Base-by-base conservation (phyloP, 2,113 vertebrate species). In the Gymnarchus niloticus region DNA sequence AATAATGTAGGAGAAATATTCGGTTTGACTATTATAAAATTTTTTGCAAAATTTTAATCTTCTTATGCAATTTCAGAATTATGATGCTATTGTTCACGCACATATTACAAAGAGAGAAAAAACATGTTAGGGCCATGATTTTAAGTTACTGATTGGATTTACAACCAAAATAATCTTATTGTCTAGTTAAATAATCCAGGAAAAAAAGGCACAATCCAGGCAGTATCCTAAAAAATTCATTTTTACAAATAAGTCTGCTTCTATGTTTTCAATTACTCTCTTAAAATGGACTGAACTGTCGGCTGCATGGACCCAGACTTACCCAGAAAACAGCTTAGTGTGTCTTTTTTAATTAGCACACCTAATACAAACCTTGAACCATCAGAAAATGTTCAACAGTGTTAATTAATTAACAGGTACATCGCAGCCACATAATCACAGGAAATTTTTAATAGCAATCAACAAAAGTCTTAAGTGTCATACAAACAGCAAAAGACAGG, bases 381-480 rank as follows among this genome's bases (percentile, higher is more conserved):
- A 81, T 28, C 48, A 51, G 3, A 49, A n/a, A 81, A 81, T 51
- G 19, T 81, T 81, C 48, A 48, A 80, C 46, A 81, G 65, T 73
- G 65, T 41, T 73, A 73, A n/a, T 17, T 33, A 73, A 33, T 69
- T 56, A 81, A 54, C 7, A 52, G 37, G 28, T 54, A 33, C 51
- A 84, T 37, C 23, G 57, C 78, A 56, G 65, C 61, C 69, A 82
- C 85, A 69, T 81, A 8, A 73, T 76, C 77, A 46, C 9, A 25
- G 2, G 46, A 10, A 83, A 61, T 76, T 59, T 54, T 6, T 59
- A 56, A 56, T 76, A 69, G 12, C 84, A 83, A 25, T 5, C 17
- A 12, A n/a, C n/a, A n/a, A n/a, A n/a, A n/a, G n/a, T n/a, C n/a
- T n/a, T n/a, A n/a, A n/a, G n/a, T n/a, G n/a, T n/a, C n/a, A n/a